These are phyloP conservation scores for Anagyrus pseudococci DNA, from an alignment of 2,888 invertebrate species.

Conservation along the genomic window DNA sequence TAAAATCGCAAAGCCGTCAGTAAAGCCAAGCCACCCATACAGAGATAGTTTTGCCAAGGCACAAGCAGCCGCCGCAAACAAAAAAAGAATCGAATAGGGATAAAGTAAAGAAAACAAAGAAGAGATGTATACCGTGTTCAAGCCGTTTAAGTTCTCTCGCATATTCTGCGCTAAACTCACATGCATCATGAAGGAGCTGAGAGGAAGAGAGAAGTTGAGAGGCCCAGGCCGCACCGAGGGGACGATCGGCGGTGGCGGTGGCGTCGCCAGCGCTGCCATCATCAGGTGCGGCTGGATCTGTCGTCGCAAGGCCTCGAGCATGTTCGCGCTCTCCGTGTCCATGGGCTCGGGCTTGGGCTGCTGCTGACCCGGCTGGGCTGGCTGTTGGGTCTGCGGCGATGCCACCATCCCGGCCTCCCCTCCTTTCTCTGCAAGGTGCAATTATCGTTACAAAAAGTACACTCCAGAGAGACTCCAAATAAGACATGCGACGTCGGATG, in stretches of 20 bases:
- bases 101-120: no score
- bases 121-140: no score
- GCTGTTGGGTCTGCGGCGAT: neutral
- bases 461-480: no score
- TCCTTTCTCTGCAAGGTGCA: neutral
- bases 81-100: no score
- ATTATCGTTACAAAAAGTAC: no score
- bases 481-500: no score
- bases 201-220: slow-evolving; percentile 55
- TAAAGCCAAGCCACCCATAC: no score
- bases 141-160: no score
- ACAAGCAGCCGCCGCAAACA: no score
- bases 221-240: slow-evolving; percentile 42
- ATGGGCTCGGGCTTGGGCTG: slow-evolving; percentile 48
- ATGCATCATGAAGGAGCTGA: slow-evolving; percentile 58
- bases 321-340: slow-evolving; percentile 69
- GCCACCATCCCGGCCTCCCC: neutral
- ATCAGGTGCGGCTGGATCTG: slow-evolving; percentile 76
- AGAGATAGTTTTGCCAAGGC: no score
- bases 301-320: slow-evolving; percentile 73
- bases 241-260: slow-evolving; percentile 46
- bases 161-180: no score
- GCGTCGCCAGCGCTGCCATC: slow-evolving; percentile 67
- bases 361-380: slow-evolving; percentile 29
- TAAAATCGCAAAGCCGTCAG: no score